Evolutionary conservation across 2,113 vertebrate species (phyloP), one percentile per base, ranked within the genome.

Genomic region (Anguilla japonica): DNA sequence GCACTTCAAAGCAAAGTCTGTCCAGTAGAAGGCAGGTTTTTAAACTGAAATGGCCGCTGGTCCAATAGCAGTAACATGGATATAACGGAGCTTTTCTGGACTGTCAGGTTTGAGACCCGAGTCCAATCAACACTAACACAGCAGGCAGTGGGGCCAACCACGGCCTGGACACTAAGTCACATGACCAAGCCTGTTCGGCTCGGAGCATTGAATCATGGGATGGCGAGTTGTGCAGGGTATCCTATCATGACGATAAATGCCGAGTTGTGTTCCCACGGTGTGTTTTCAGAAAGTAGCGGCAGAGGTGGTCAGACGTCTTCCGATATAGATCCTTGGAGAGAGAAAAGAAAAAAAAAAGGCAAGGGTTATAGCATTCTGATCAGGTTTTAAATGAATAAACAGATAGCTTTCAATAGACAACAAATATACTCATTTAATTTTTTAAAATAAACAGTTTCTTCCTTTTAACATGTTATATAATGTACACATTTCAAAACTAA

Each of bases 271-370:
- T 75, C 67, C 22, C n/a, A 34, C 43, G 78, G 57, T 67, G 34
- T 56, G 26, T 63, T 40, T 34, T 46, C 95, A 99, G 3, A 96
- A 96, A 0, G 94, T 94, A 85, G 95, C 95, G 89, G 97, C 94
- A 39, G 97, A 97, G 87, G 97, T 93, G 0, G 96, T 96, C 6
- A 99, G 92, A 3, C 98, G 97, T 88, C 97, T 94, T 26, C 98
- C 98, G 0, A 99, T 97, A 79, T 97, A 99, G 83, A 99, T 95
- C 93, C 98, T 98, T 85, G 8, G 5, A 11, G 18, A n/a, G 4
- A 71, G 5, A 87, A 67, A 60, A 16, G 86, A 11, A 56, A 20
- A 63, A 75, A 75, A 13, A 84, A 75, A 15, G 2, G 50, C 81
- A 81, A 41, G n/a, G n/a, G 20, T 18, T 71, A 8, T 71, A n/a